phyloP scores from a whole-genome alignment of 2,797 vertebrate genomes.

The Rallus crepitans region DNA sequence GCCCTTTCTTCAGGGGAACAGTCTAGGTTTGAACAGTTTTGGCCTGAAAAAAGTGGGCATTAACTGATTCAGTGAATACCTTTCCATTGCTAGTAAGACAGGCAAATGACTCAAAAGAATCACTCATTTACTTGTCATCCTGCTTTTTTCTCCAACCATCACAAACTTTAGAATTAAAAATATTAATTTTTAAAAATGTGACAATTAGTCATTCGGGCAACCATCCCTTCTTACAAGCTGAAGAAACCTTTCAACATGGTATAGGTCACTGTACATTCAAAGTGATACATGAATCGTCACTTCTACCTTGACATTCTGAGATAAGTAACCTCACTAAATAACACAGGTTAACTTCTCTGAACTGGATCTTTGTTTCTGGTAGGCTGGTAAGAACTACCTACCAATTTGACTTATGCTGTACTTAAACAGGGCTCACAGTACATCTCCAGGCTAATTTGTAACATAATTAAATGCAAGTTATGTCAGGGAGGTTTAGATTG shows the following conservation, averaged over 20 bases:
- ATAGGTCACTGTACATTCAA: neutral
- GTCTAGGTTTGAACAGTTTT: neutral
- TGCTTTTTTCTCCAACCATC: neutral
- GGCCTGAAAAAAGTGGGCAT: neutral
- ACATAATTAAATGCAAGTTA: neutral
- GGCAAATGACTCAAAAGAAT: neutral
- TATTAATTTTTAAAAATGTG: neutral
- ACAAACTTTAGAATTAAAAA: neutral
- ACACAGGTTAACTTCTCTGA: neutral
- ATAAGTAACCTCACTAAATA: neutral
- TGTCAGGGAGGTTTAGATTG: too few relatives aligned
- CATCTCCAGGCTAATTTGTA: neutral
- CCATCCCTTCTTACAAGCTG: neutral
- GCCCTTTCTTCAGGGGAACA: neutral
- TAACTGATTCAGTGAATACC: neutral
- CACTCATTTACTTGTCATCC: neutral
- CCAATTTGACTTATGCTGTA: neutral
- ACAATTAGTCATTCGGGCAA: neutral
- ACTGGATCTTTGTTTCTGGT: neutral
- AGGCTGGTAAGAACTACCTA: neutral
- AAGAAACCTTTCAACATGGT: neutral
- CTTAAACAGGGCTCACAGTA: neutral
- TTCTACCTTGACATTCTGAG: neutral
- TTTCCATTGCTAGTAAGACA: neutral
- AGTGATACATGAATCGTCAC: neutral